A percentile compares a stretch with the other conserved stretches of the same genome.
Conservation (phyloP, 37 sponge, comb jelly and placozoan species). For the Geodia barretti region DNA sequence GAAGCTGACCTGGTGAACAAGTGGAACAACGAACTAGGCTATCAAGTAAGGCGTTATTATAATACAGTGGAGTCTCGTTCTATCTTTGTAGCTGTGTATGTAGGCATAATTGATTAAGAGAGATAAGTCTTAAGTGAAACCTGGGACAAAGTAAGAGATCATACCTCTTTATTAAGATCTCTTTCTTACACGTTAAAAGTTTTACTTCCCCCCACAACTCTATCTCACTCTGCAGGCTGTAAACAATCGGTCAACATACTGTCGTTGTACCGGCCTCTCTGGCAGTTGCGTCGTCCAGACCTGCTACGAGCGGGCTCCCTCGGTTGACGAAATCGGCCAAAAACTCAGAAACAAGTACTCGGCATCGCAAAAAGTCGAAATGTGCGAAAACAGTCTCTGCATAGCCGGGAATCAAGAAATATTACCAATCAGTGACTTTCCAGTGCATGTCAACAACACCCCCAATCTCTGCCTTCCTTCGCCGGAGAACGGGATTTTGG, state of each 20-base stretch:
- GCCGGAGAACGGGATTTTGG: constrained; percentile 17
- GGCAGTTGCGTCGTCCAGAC: constrained; percentile 69
- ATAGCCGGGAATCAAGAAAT: neutral
- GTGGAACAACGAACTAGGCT: constrained; percentile 3
- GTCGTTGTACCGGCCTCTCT: constrained; percentile 65
- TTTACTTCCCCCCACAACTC: neutral
- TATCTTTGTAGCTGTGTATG: too few relatives aligned
- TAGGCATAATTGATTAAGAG: too few relatives aligned
- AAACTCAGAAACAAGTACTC: constrained; percentile 19
- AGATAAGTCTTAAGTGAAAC: too few relatives aligned
- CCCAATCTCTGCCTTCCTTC: constrained; percentile 38
- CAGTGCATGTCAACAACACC: constrained; percentile 14
- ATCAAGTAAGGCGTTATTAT: constrained; percentile 3
- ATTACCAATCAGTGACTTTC: neutral
- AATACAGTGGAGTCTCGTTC: too few relatives aligned
- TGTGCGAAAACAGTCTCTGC: neutral
- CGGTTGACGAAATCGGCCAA: constrained; percentile 29
- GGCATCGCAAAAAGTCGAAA: constrained; percentile 18
- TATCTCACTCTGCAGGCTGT: constrained; percentile 1
- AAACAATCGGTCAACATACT: neutral
- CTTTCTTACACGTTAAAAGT: neutral
- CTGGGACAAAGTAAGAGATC: neutral
- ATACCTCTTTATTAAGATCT: neutral
- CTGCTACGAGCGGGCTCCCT: constrained; percentile 32
- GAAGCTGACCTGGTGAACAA: neutral